phyloP scores from a whole-genome alignment of 2,113 vertebrate genomes.

The Erythrolamprus reginae region DNA sequence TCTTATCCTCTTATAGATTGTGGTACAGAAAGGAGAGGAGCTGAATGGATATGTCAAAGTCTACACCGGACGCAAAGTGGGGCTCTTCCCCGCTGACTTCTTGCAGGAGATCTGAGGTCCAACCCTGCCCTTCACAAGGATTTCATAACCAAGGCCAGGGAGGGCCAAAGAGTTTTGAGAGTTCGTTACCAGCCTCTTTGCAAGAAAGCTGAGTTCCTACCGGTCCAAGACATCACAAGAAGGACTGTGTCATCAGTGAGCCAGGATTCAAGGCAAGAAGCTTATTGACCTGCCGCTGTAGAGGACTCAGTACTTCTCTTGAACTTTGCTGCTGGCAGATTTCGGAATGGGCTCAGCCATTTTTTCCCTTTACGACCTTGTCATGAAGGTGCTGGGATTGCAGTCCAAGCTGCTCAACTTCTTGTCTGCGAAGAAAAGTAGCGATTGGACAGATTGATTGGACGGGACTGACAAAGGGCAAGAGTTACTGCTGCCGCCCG shows the following conservation, averaged over 20 bases:
- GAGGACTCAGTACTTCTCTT: background rate
- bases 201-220: background rate
- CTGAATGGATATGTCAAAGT: slow-evolving; percentile 91
- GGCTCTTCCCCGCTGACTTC: slow-evolving; percentile 89
- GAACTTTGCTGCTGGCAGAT: background rate
- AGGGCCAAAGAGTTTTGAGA: slow-evolving; percentile 1
- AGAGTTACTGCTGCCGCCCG: background rate
- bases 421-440: slow-evolving; percentile 7
- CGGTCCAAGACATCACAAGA: background rate
- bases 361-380: background rate
- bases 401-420: background rate
- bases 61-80: slow-evolving; percentile 92
- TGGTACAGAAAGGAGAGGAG: slow-evolving; percentile 95
- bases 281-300: background rate
- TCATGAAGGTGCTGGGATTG: background rate
- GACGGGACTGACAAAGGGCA: background rate
- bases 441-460: background rate
- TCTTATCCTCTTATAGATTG: slow-evolving; percentile 72
- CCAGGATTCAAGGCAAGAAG: background rate
- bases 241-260: background rate
- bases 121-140: too few species aligned
- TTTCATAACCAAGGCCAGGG: background rate
- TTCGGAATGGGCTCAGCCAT: background rate
- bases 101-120: slow-evolving; percentile 89
- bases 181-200: background rate